Conservation (phyloP, 2,797 vertebrate genomes). For the Fundulus diaphanus region DNA sequence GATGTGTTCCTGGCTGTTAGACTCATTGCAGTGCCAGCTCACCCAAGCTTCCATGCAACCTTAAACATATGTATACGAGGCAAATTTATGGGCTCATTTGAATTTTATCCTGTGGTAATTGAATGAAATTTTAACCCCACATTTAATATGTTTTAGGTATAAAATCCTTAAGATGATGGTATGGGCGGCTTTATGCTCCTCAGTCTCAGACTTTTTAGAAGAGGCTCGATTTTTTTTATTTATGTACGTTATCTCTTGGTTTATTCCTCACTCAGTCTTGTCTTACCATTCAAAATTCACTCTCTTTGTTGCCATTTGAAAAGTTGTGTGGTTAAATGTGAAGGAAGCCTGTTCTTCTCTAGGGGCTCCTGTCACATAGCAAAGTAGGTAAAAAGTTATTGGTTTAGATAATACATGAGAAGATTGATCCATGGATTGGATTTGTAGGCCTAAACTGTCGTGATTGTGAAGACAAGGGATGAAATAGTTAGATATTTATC, state of each 20-base stretch:
- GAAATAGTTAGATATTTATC: constrained; percentile 15
- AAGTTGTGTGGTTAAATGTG: constrained; percentile 63
- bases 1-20: constrained; percentile 72
- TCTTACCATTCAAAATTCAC: not conserved
- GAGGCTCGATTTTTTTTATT: constrained; percentile 23
- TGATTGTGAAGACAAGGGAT: constrained; percentile 3
- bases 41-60: constrained; percentile 56
- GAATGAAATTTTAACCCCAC: constrained; percentile 74
- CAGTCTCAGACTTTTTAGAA: constrained; percentile 33
- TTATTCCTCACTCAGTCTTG: not conserved
- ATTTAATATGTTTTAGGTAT: constrained; percentile 77
- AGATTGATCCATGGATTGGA: constrained; percentile 11
- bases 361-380: constrained; percentile 65
- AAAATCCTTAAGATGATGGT: constrained; percentile 63
- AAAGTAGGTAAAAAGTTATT: constrained; percentile 4
- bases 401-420: not conserved
- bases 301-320: constrained; percentile 43
- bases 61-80: constrained; percentile 64
- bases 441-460: constrained; percentile 21
- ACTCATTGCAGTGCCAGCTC: constrained; percentile 64
- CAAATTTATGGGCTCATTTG: constrained; percentile 67
- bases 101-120: constrained; percentile 80
- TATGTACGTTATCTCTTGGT: constrained; percentile 17
- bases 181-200: constrained; percentile 32
- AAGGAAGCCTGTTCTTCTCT: constrained; percentile 69